Evolutionary conservation across 2,113 vertebrate species (phyloP), one percentile per base, ranked within the genome.

Genomic region (Poeciliopsis occidentalis): DNA sequence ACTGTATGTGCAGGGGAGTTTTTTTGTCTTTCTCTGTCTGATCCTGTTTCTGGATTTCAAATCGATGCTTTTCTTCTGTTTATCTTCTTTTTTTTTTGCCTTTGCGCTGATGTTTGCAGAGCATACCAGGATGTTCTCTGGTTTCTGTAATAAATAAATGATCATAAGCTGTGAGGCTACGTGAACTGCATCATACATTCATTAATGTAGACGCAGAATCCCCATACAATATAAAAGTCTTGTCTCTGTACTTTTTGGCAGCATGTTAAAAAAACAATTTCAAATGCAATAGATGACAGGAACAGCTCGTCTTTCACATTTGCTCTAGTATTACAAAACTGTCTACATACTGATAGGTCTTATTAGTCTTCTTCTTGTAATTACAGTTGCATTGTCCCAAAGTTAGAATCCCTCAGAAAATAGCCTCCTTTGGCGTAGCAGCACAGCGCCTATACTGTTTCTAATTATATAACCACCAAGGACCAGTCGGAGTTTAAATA

Each of bases 401-500:
- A 39, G 65, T 76, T 75, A 64, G 39, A 76, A 67, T 67, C 79
- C 57, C 73, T 41, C 78, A 73, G 78, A 89, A 79, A 87, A 68
- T 67, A 78, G 61, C 32, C 60, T 87, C 71, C 80, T 80, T 70
- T 85, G 85, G 80, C 73, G 75, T 70, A 34, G 75, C 69, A 88
- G 78, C 85, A 83, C 78, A 80, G 78, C 73, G 68, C 80, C 77
- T 89, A 84, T 84, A 90, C 83, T 83, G 80, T 80, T 89, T 79
- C 91, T 93, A 94, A 93, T 93, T 92, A 94, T 94, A 94, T 67
- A 76, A 71, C 72, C 80, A 84, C 82, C 82, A 69, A 66, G 80
- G 92, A 85, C 76, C 81, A 91, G 92, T 81, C 81, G 80, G 74
- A 82, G 86, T 92, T 92, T 94, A 94, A 92, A 94, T 92, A 95